phyloP scores from a whole-genome alignment of 2,888 invertebrate genomes.

The Panzeria rudis region DNA sequence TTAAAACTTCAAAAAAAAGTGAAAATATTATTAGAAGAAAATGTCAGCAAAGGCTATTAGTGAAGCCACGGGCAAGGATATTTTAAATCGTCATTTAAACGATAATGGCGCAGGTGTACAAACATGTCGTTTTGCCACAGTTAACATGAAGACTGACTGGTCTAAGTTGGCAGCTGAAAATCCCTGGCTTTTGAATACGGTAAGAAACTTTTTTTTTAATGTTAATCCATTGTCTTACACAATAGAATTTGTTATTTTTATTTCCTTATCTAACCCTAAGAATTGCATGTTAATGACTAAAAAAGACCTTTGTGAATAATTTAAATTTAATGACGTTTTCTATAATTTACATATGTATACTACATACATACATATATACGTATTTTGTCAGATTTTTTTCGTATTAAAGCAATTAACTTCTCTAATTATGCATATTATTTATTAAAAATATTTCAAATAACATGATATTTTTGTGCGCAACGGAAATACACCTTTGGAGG shows the following conservation, averaged over 20 bases:
- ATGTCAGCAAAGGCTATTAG: conserved; percentile 99
- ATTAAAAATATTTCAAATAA: conserved; percentile 2
- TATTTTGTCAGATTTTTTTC: background rate
- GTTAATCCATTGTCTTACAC: background rate
- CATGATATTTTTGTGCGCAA: background rate
- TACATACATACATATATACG: background rate
- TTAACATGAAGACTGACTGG: conserved; percentile 91
- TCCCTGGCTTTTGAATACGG: conserved; percentile 94
- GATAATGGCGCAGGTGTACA: conserved; percentile 88
- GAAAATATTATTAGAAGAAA: conserved; percentile 74
- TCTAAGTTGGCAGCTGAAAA: conserved; percentile 89
- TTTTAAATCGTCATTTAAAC: conserved; percentile 92
- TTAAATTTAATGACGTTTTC: conserved; percentile 16
- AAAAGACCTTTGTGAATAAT: conserved; percentile 11
- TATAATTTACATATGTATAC: background rate
- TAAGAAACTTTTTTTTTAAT: conserved; percentile 78
- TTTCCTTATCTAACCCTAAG: background rate
- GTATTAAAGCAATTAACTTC: background rate
- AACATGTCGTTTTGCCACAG: conserved; percentile 92
- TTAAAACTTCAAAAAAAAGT: conserved; percentile 9
- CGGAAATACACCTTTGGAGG: background rate
- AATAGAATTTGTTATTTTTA: conserved; percentile 14
- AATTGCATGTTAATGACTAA: conserved; percentile 26
- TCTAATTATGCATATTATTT: conserved; percentile 6
- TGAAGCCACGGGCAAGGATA: conserved; percentile 96